Evolutionary conservation across 2,888 invertebrate genomes (phyloP), one percentile per base, ranked within the genome.

Genomic region (Tiliacea aurago): DNA sequence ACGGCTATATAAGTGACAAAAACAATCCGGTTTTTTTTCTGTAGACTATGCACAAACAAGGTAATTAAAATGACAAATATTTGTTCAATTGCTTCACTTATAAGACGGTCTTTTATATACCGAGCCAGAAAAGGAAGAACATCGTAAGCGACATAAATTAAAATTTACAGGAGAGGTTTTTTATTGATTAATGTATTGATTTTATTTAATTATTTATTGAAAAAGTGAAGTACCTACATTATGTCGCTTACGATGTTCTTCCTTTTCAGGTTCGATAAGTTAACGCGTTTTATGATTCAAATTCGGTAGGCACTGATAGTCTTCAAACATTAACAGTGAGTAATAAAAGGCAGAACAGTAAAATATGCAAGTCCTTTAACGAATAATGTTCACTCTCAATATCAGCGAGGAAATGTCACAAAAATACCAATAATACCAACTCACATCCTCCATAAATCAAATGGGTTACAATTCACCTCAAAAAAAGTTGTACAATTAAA

Each of bases 401-500:
- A 41, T 20, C 7, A 47, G 10, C 5, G 15, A 28, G 4, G 43
- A 77, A 78, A 49, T 68, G 45, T 37, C 41, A 43, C n/a, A 4
- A 56, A 56, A 55, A 55, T 71, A n/a, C 20, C 51, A 49, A 28
- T 15, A 47, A 68, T 51, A 64, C 13, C 20, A 63, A 55, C 59
- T 69, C 58, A 49, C 23, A 68, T 70, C 20, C 37, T 63, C 23
- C 55, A 41, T 51, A 63, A 64, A 71, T 78, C 62, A 74, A 70
- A 78, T 64, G 58, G 58, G 56, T n/a, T 49, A 55, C 43, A 45
- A 70, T 66, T 59, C 20, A 10, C 37, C n/a, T 23, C 45, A 58
- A 78, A 78, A 79, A 83, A 81, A 81, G 69, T 86, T 80, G 45
- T 53, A 62, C 79, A 82, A 82, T 84, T 76, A 80, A 80, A 86